Evolutionary conservation across 2,113 vertebrate genomes (phyloP), one percentile per base, ranked within the genome.

Genomic region (Panthera leo): DNA sequence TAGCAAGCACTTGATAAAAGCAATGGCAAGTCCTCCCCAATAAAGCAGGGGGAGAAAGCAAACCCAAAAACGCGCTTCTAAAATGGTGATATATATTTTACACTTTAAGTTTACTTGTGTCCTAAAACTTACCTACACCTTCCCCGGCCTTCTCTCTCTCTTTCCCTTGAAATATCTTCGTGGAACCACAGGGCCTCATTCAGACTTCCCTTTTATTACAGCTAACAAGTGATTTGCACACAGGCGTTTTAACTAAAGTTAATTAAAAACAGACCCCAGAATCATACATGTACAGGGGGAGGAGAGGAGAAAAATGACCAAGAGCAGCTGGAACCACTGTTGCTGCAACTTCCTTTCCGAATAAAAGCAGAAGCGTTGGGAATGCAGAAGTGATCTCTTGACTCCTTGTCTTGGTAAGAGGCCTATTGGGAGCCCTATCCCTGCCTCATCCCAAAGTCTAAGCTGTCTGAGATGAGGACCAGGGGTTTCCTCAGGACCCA

Each of bases 1-100:
- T 99, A 96, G 97, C 95, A 61, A 98, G 95, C 90, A 97, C 97
- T 95, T 98, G 93, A 98, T 98, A 79, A 94, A 97, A 78, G 19
- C 97, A 96, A 9, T 4, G 84, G 84, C 89, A 97, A 65, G 76
- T 93, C 95, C 97, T 88, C 96, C 95, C 98, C 93, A 25, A 97
- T 80, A 98, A 98, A 98, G 93, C 89, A 97, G 96, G 88, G 97
- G 89, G 97, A 78, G 97, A 98, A 98, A 98, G 98, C 97, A 98
- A 98, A 98, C 78, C n/a, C 93, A 83, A 97, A 96, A 97, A 89
- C n/a, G 86, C 1, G 94, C 95, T 98, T 98, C 98, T 92, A 97
- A 98, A 89, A 91, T 83, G 58, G 85, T 71, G 70, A 97, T 97
- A 96, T 98, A 91, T 98, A 95, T 97, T 95, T 97, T 89, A 92